Conservation (phyloP, 2,888 invertebrate species). For the Spodoptera littoralis region DNA sequence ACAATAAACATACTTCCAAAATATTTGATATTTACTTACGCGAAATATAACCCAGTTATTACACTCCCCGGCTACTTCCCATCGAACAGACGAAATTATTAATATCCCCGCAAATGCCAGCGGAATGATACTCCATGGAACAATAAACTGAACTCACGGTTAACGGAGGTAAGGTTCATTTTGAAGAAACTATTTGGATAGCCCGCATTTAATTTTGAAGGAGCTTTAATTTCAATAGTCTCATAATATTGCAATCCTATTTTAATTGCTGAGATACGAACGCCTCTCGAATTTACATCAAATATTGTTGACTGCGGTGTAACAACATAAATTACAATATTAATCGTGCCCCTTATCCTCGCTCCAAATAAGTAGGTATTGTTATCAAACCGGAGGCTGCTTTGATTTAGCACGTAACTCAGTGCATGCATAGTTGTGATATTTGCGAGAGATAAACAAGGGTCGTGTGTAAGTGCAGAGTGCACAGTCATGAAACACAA, state of each 20-base stretch:
- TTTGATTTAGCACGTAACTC: too few species aligned
- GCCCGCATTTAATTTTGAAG: slow-evolving; percentile 52
- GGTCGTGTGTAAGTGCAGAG: background rate
- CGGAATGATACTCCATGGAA: slow-evolving; percentile 17
- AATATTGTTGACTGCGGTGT: slow-evolving; percentile 25
- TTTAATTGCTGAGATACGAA: slow-evolving; percentile 58
- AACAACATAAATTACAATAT: slow-evolving; percentile 20
- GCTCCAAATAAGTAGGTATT: too few species aligned
- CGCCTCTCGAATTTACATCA: slow-evolving; percentile 30
- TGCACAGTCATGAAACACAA: slow-evolving; percentile 12
- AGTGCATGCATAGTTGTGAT: too few species aligned
- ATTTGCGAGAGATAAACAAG: background rate
- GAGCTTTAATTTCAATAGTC: slow-evolving; percentile 59
- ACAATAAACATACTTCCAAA: slow-evolving; percentile 41
- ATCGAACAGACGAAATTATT: slow-evolving; percentile 50
- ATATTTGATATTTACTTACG: slow-evolving; percentile 55
- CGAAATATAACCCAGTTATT: slow-evolving; percentile 55
- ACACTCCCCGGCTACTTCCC: slow-evolving; percentile 39
- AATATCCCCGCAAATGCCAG: slow-evolving; percentile 42
- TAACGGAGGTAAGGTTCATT: slow-evolving; percentile 35
- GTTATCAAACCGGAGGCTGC: too few species aligned
- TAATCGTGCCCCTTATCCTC: background rate
- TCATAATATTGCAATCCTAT: slow-evolving; percentile 58
- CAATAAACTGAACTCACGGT: slow-evolving; percentile 34
- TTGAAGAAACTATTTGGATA: slow-evolving; percentile 33